Base-by-base conservation (phyloP, 2,888 invertebrate species). In the Abrostola triplasia region DNA sequence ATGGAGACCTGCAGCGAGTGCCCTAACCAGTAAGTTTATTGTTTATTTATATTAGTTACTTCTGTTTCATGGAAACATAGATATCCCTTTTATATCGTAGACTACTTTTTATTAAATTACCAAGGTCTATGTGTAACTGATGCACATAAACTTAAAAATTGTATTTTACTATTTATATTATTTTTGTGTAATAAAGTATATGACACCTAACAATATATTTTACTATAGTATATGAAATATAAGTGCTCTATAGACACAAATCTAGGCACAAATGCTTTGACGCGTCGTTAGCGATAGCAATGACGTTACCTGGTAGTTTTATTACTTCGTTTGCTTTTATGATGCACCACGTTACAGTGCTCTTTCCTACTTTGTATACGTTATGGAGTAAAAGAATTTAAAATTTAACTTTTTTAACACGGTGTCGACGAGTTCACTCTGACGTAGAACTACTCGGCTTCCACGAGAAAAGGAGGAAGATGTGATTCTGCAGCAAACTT, bases 1-100 rank as follows among this genome's bases (percentile, higher is more conserved):
- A 96, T 98, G 96, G 97, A 98, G 85, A 98, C 98, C 13, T 98
- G 98, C 88, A 95, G 94, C 65, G 97, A 98, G 68, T 98, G 98
- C 85, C 98, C 98, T 12, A 97, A 97, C 72, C 95, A 96, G 89
- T 97, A 79, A 92, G 94, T 88, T 35, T 42, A 42, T 44, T 44
- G 2, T 11, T n/a, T 12, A n/a, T 12, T 12, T 44, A 13, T 13
- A 6, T 44, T 44, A 1, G 7, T 0, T 40, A 40, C 10, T 10
- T 10, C 7, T 9, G 5, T 40, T 40, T 40, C 40, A 40, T 24
- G 4, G 24, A 24, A 24, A 24, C 4, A 24, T 24, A 24, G 24
- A 4, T 24, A 24, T 24, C 4, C 24, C 24, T 24, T 24, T 24
- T 24, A 24, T 24, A 4, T 24, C 24, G 24, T 24, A 24, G 24